Percentiles rank a stretch among this genome's conserved stretches.
Evolutionary conservation across 2,113 vertebrate species (phyloP).

Genomic region (Syngnathus floridae): DNA sequence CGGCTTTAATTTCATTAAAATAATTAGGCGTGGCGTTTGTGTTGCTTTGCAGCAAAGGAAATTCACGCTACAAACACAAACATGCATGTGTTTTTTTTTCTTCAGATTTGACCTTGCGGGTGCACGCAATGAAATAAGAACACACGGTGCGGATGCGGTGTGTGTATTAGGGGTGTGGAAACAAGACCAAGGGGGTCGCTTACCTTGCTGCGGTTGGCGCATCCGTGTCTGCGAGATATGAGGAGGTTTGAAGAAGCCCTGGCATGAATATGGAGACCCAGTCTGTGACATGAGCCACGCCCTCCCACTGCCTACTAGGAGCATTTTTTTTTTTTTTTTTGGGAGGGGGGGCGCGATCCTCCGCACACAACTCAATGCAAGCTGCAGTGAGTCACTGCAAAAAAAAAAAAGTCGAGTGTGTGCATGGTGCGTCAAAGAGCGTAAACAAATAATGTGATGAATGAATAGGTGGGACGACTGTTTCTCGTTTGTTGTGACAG

Average conservation of each 20-base stretch:
- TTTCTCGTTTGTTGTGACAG: neutral
- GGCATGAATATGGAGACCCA: conserved; percentile 54
- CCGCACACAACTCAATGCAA: conserved; percentile 1
- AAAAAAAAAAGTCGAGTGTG: neutral
- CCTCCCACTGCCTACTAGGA: conserved; percentile 44
- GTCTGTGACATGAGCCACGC: conserved; percentile 64
- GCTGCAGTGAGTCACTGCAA: conserved; percentile 1
- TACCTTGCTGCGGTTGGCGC: conserved; percentile 54
- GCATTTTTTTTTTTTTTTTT: conserved; percentile 9
- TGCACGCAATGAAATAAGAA: conserved; percentile 23
- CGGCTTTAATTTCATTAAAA: neutral
- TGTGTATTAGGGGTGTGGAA: neutral
- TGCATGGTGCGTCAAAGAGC: neutral
- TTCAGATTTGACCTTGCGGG: conserved; percentile 66
- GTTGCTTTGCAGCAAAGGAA: conserved; percentile 26
- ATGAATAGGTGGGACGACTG: neutral
- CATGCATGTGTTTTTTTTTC: conserved; percentile 13
- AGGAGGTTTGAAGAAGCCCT: conserved; percentile 17
- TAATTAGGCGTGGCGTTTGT: neutral
- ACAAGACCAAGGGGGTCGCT: conserved; percentile 13
- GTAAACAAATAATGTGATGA: neutral
- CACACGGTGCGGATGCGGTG: neutral
- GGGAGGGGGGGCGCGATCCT: conserved; percentile 40
- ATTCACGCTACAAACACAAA: conserved; percentile 14
- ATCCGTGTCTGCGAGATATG: conserved; percentile 36